Percentiles rank a stretch among this genome's conserved stretches.
These are phyloP conservation scores for Hemithea aestivaria DNA, from an alignment of 2,888 invertebrate genomes.

Conservation along the genomic window DNA sequence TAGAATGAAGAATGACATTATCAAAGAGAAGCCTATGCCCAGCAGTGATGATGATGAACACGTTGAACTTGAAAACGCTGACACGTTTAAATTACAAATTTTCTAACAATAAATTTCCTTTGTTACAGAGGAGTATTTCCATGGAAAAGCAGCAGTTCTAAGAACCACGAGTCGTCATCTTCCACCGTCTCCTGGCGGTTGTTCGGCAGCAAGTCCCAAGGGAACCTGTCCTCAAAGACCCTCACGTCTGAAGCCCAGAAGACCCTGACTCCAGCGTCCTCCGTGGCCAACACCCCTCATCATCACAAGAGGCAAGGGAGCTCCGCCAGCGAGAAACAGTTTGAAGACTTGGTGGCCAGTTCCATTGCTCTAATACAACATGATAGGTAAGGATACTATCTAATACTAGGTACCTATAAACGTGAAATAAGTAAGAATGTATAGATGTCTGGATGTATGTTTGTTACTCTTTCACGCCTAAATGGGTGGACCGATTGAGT, in stretches of 20 bases:
- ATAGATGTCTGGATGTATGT: too few species aligned
- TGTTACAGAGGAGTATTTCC: constrained; percentile 77
- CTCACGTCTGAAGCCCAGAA: constrained; percentile 52
- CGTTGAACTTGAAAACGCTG: too few species aligned
- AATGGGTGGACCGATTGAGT: too few species aligned
- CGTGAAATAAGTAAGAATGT: too few species aligned
- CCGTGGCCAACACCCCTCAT: constrained; percentile 62
- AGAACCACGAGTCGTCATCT: constrained; percentile 43
- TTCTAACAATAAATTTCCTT: constrained; percentile 18
- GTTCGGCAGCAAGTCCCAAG: constrained; percentile 66
- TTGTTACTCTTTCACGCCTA: too few species aligned
- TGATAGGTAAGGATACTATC: constrained; percentile 71
- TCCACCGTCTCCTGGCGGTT: constrained; percentile 55
- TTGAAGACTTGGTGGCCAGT: constrained; percentile 82
- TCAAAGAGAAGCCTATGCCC: too few species aligned
- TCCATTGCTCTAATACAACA: constrained; percentile 86
- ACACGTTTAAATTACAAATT: too few species aligned
- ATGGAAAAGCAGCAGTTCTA: constrained; percentile 68
- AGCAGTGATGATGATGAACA: too few species aligned
- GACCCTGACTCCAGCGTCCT: constrained; percentile 55
- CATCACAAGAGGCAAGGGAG: constrained; percentile 70
- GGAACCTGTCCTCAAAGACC: constrained; percentile 52
- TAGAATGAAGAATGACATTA: too few species aligned
- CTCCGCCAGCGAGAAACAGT: constrained; percentile 75
- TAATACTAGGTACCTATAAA: too few species aligned